These are phyloP conservation scores for Garrulus glandarius DNA, from an alignment of 2,797 vertebrate species.

Conservation along the genomic window DNA sequence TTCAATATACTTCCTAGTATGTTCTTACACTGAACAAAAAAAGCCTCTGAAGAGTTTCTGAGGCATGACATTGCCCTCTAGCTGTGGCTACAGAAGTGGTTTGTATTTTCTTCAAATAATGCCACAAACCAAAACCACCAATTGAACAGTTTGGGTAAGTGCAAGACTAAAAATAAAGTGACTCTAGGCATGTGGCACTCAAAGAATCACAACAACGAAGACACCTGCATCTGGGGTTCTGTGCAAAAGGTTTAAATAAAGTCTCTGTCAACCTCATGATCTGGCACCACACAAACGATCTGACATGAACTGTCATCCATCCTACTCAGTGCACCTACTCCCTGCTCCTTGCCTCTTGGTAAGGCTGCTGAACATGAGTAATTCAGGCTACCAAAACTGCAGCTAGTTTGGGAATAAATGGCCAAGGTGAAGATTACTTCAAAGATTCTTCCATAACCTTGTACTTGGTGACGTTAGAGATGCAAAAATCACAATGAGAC, in stretches of 20 bases:
- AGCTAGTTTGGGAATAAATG: background rate
- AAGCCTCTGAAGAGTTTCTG: background rate
- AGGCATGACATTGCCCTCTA: slow-evolving; percentile 31
- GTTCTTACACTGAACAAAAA: background rate
- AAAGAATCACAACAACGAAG: background rate
- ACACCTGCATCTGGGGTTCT: background rate
- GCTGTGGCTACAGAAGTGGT: background rate
- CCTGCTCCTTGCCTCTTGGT: background rate
- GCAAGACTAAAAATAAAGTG: background rate
- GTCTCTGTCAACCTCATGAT: background rate
- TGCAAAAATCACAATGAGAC: background rate
- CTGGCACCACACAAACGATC: background rate
- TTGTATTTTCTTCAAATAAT: background rate
- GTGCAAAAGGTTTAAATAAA: background rate
- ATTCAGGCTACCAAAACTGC: background rate
- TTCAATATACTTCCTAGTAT: background rate
- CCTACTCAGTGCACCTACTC: background rate
- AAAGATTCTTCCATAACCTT: background rate
- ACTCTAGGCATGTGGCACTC: background rate
- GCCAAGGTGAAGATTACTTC: background rate
- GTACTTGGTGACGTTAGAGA: rapidly evolving
- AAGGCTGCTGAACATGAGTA: background rate
- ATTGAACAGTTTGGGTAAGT: rapidly evolving
- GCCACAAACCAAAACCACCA: background rate
- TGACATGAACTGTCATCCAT: background rate